These are phyloP conservation scores for Pterocles gutturalis DNA, from an alignment of 2,113 vertebrate genomes.

Conservation along the genomic window DNA sequence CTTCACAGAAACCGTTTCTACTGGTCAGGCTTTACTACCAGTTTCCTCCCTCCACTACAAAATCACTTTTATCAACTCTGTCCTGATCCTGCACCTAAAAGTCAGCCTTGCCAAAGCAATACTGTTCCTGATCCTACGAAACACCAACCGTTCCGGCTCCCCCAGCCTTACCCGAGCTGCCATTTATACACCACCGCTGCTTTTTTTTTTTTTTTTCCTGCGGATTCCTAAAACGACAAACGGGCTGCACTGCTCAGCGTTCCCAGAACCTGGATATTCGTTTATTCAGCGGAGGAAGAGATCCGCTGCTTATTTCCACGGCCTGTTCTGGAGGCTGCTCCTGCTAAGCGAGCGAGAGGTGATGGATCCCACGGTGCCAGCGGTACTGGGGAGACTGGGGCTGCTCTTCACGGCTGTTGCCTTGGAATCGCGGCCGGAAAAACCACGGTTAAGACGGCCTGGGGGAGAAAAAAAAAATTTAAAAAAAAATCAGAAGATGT, in stretches of 20 bases:
- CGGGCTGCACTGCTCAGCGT: background rate
- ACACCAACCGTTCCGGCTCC: background rate
- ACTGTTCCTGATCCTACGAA: background rate
- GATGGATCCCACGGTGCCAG: conserved; percentile 32
- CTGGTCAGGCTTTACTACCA: background rate
- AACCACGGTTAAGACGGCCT: conserved; percentile 84
- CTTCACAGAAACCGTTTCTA: background rate
- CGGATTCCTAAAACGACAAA: conserved; percentile 52
- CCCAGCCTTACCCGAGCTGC: background rate
- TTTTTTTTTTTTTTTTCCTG: background rate
- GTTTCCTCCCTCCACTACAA: background rate
- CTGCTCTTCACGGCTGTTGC: conserved; percentile 53
- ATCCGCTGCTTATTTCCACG: conserved; percentile 85
- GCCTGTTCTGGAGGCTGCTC: conserved; percentile 70
- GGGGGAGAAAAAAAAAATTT: background rate
- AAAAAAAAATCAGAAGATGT: background rate
- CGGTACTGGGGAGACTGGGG: conserved; percentile 42
- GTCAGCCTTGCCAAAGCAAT: background rate
- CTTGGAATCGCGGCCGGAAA: conserved; percentile 76
- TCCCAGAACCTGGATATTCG: background rate
- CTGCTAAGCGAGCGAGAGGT: conserved; percentile 70
- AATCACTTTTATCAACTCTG: background rate
- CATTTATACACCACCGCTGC: background rate
- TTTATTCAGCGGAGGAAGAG: conserved; percentile 52
- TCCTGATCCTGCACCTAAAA: background rate